Conservation (phyloP, 2,888 invertebrate species). For the Tachina fera region DNA sequence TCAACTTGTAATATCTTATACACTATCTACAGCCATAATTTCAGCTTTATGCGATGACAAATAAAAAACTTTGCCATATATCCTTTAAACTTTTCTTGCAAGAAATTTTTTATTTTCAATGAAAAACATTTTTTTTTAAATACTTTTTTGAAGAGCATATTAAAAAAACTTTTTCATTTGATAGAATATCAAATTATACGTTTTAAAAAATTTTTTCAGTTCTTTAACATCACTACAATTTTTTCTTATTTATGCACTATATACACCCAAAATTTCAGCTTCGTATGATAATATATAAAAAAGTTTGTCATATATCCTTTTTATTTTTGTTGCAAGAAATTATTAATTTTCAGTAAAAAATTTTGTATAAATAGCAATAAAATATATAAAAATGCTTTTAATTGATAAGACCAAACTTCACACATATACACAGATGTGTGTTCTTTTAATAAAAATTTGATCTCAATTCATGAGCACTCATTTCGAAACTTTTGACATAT, state of each 20-base stretch:
- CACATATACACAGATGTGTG: too few species aligned
- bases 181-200: too few species aligned
- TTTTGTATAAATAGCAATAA: too few species aligned
- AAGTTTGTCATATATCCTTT: slow-evolving; percentile 28
- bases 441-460: neutral
- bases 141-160: too few species aligned
- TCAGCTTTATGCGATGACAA: neutral
- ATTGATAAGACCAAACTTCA: too few species aligned
- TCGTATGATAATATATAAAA: neutral
- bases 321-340: neutral
- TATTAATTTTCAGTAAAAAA: neutral
- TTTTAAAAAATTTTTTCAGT: too few species aligned
- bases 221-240: neutral
- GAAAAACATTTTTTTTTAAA: too few species aligned
- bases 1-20: neutral
- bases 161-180: too few species aligned
- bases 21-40: neutral
- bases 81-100: slow-evolving; percentile 14
- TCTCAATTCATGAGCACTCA: too few species aligned
- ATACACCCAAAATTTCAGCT: neutral
- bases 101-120: neutral
- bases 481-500: neutral
- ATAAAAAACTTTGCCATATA: neutral
- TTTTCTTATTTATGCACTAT: neutral
- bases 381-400: too few species aligned